Evolutionary conservation across 1,140 invertebrate species (phyloP), one percentile per base, ranked within the genome.

Genomic region (Chelonus insularis): DNA sequence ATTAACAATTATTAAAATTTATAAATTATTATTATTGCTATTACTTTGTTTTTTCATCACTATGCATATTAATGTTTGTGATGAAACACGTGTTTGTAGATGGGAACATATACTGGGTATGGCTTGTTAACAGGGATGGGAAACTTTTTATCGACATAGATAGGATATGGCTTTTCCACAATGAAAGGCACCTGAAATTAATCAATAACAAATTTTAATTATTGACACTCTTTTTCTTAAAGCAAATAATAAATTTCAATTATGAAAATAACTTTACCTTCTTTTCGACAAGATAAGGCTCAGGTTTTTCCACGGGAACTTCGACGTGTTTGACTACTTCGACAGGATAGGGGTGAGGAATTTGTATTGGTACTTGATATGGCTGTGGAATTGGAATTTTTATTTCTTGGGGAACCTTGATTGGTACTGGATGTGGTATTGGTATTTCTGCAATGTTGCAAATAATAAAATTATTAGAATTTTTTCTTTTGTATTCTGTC

Each of bases 71-170:
- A 47, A 9, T 36, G 34, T 18, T 55, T 41, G 23, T 89, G 86
- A 68, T 88, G 88, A 78, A 88, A 87, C 62, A 91, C 86, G 74
- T 91, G 89, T 75, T 90, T 91, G 81, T 90, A 91, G 34, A 91
- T 84, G n/a, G 89, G 89, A n/a, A 89, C 86, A 63, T 90, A 88
- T 61, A 91, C 89, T 11, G 89, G 84, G 74, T 91, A 90, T 16
- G 89, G 89, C 74, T 90, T 91, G 51, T 74, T 74, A 4, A 81
- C 72, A 12, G 77, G 74, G 18, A 80, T 72, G 8, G 77, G 75
- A 55, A 79, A 79, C 62, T 78, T 80, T 63, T 80, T 81, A 60
- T 79, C 77, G 1, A 81, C 75, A 50, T 79, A 80, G 37, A 81
- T 86, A 77, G 75, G 88, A 83, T 90, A 91, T 18, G 89, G 90